Evolutionary conservation across 2,113 vertebrate genomes (phyloP), one percentile per base, ranked within the genome.

Genomic region (Nerophis ophidion): DNA sequence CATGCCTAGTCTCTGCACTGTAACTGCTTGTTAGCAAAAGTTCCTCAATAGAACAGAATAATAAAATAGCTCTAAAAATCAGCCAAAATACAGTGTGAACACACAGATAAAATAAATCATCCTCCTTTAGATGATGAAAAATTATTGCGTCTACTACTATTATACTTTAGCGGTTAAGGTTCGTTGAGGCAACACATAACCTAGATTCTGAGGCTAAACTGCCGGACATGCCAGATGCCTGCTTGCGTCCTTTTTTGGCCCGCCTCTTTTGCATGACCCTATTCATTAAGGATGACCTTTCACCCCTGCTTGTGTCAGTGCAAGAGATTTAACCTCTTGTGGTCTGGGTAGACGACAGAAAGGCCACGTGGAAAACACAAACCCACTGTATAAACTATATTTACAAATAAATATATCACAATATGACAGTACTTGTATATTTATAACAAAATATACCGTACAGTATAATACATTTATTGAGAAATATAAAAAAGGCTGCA

Each of bases 261-360:
- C 68, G 26, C 57, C 63, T 68, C 17, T 11, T 67, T 65, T n/a
- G 12, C 81, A 78, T 71, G 75, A 80, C 84, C 77, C 61, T 64
- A 70, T 83, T 78, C 75, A 82, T 53, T 63, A 56, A 70, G 46
- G 36, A 15, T 44, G 72, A 85, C 81, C 81, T 82, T 75, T 82
- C 33, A 82, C 75, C 77, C 49, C 38, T 53, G 65, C 61, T 60
- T 61, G 72, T 68, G 63, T 82, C 65, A 64, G 67, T 52, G 51
- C 53, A 51, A 64, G 60, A 72, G 65, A 38, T 40, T 81, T 79
- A 81, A 79, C 76, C 71, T 51, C 65, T 70, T 66, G 9, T 42
- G 7, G 57, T 71, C 60, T 64, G 53, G 34, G 60, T 15, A 38
- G 4, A 8, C 56, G 44, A 16, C 8, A 48, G 60, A 53, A 50